Base-by-base conservation (phyloP, 2,113 vertebrate genomes). In the Oreotragus oreotragus region DNA sequence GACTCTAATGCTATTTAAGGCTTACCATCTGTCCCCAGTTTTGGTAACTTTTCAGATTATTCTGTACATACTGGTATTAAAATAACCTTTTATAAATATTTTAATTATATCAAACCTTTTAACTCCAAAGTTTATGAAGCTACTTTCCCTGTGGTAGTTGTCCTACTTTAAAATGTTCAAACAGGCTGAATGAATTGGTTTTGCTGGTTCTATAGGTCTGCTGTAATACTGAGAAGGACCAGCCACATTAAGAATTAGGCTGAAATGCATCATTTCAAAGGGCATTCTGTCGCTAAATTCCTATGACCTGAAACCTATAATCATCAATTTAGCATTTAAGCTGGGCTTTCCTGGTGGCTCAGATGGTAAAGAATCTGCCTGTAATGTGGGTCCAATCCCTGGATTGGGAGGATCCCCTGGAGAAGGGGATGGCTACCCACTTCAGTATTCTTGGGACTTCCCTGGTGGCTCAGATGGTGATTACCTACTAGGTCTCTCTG, bases 1-100 rank as follows among this genome's bases (percentile, higher is more conserved):
- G 62, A 94, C 53, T 96, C 70, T 21, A 85, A 8, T 90, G 96
- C 85, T 95, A 96, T 92, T 95, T 95, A 96, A 97, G 89, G 76
- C 36, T 96, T 84, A 58, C 88, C 92, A 94, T 97, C 84, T 97
- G 81, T 93, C 76, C 79, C 21, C 49, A 91, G 47, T 10, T 98
- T 91, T 70, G 49, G 53, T 93, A 88, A 96, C 45, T 95, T 96
- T 95, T 95, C 80, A 90, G 53, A 62, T 96, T 96, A 90, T 93
- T 93, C 53, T 64, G 55, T 90, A 88, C 25, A 80, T 25, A 70
- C 39, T 89, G 51, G 60, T 94, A 85, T 45, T 83, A 87, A 95
- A 91, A 91, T 92, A 89, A 94, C 83, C 14, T 84, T 92, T 96
- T 90, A 79, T 91, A 87, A 95, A 73, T 94, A 90, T 83, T 93